Percentiles rank a stretch among this genome's conserved stretches.
Evolutionary conservation across 2,888 invertebrate genomes (phyloP).

Genomic region (Apodemia mormo): DNA sequence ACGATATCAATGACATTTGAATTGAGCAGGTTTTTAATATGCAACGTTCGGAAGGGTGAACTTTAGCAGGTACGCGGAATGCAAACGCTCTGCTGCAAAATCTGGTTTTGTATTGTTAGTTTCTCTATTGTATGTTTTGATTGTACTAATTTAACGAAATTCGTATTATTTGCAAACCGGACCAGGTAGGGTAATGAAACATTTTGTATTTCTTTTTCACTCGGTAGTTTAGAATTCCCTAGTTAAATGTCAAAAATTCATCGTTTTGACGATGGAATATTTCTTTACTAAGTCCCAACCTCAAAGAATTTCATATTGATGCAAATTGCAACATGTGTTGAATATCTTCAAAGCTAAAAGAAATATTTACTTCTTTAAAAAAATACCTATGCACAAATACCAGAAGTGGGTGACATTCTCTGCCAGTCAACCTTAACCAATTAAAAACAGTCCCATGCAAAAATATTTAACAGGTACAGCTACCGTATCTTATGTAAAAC

Average conservation of each 20-base stretch:
- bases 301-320: no score
- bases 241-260: not conserved
- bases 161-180: constrained; percentile 17
- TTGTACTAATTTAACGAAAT: constrained; percentile 28
- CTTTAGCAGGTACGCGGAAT: constrained; percentile 62
- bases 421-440: no score
- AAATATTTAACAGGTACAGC: no score
- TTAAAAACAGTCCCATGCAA: no score
- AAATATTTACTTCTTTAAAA: no score
- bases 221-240: not conserved
- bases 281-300: no score
- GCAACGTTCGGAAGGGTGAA: constrained; percentile 43
- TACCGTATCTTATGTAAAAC: no score
- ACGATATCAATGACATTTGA: constrained; percentile 40
- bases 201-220: not conserved
- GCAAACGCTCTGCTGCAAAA: constrained; percentile 66
- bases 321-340: no score
- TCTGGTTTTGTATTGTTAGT: constrained; percentile 52
- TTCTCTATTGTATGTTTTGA: constrained; percentile 38
- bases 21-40: constrained; percentile 48
- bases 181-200: constrained; percentile 12
- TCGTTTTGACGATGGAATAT: no score
- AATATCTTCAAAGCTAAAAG: no score
- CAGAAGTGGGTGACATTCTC: no score
- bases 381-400: no score